Base-by-base conservation (phyloP, 2,888 invertebrate genomes). In the Spilosoma lubricipeda region DNA sequence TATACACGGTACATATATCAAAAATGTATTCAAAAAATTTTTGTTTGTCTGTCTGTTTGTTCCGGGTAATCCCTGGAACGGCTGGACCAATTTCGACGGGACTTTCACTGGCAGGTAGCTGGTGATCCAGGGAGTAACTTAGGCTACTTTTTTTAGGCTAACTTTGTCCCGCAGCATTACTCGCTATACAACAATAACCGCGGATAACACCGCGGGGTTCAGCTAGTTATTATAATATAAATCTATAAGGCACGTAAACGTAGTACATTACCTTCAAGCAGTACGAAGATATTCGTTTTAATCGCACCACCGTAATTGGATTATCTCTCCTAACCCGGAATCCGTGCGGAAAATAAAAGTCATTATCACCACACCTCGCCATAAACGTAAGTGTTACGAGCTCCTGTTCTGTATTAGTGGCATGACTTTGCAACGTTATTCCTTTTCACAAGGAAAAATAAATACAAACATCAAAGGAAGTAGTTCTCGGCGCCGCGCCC, bases 381-480 rank as follows among this genome's bases (percentile, higher is more conserved):
- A 71, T 39, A 71, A 71, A 63, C 33, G 27, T 64, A 68, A 13
- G 63, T 33, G 36, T 72, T 39, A 27, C 18, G 30, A 42, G 70
- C 63, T 30, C 63, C 63, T 71, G 33, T 59, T 27, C 67, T 71
- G 72, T 76, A 72, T 73, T 72, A 80, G 64, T 69, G 36, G 9
- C 64, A 65, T 64, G 63, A 69, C 72, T 76, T 67, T 23, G 65
- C 72, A 78, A 73, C 52, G 72, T 63, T 72, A 70, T 76, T 74
- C 27, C 69, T 59, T 36, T 18, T 75, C 23, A 74, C 68, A 74
- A 72, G 11, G 30, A 74, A 72, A 75, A 77, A 69, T 69, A 45
- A 77, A 78, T 71, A 83, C 75, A 82, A 36, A 73, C 39, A 74
- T 81, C 82, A 82, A 82, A 82, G 82, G 75, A 83, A 82, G 83